A percentile compares a stretch with the other conserved stretches of the same genome.
These are phyloP conservation scores for Callopanchax toddi DNA, from an alignment of 2,113 vertebrate genomes.

Conservation along the genomic window DNA sequence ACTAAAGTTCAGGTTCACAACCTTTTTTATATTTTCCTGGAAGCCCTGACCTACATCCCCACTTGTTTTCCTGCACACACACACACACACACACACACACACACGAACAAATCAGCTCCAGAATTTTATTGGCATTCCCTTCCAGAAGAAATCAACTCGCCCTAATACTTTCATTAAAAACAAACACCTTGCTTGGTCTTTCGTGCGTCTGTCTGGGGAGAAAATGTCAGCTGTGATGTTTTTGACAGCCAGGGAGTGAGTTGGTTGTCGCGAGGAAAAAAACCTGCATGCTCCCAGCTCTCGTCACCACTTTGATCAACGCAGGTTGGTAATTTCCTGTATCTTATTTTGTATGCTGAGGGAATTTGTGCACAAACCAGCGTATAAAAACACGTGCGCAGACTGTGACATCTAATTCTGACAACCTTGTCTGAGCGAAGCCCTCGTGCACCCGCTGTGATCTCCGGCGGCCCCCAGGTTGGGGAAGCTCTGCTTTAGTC, in stretches of 20 bases:
- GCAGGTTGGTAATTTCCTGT: too few species aligned
- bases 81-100: too few species aligned
- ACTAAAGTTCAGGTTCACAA: neutral
- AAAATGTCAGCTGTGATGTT: conserved; percentile 2
- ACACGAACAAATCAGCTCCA: too few species aligned
- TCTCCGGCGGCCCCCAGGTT: neutral
- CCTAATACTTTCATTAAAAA: neutral
- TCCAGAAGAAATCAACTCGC: neutral
- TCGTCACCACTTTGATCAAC: too few species aligned
- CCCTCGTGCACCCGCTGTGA: neutral
- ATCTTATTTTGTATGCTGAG: neutral
- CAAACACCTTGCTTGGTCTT: neutral
- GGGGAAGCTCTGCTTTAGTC: neutral
- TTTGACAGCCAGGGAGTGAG: neutral
- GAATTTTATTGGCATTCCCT: too few species aligned
- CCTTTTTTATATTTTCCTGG: neutral
- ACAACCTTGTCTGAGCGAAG: neutral
- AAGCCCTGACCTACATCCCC: neutral
- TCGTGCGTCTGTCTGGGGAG: neutral
- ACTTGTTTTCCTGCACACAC: neutral
- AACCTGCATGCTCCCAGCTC: too few species aligned
- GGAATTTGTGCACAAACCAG: neutral
- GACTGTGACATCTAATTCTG: neutral
- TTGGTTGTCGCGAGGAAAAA: too few species aligned
- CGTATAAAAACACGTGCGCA: neutral